These are phyloP conservation scores for Petrolisthes manimaculis DNA, from an alignment of 2,888 invertebrate genomes.

Conservation along the genomic window DNA sequence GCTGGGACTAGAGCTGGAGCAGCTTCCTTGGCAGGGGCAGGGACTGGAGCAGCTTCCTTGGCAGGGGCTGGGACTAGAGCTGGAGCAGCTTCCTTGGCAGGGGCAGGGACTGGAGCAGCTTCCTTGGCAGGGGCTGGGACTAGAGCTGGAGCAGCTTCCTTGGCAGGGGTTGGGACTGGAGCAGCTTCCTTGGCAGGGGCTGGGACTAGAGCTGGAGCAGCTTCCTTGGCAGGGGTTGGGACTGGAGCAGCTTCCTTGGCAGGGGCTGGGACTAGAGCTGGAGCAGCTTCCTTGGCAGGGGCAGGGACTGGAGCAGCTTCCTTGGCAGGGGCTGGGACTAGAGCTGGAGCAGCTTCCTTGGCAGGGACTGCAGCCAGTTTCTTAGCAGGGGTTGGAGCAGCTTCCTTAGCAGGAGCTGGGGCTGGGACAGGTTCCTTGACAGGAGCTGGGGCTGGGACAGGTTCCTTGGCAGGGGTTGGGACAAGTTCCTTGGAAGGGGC, in stretches of 20 bases:
- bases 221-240: slow-evolving; percentile 9
- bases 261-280: background rate
- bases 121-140: slow-evolving; percentile 12
- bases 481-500: slow-evolving; percentile 14
- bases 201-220: slow-evolving; percentile 18
- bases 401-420: background rate
- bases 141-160: background rate
- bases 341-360: background rate
- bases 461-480: background rate
- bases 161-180: background rate
- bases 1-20: background rate
- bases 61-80: background rate
- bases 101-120: background rate
- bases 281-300: background rate
- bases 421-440: slow-evolving; percentile 5
- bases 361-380: background rate
- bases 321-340: background rate
- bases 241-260: background rate
- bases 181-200: slow-evolving; percentile 8
- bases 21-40: background rate
- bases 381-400: background rate
- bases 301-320: background rate
- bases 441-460: background rate
- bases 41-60: slow-evolving; percentile 7
- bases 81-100: slow-evolving; percentile 16